Base-by-base conservation (phyloP, 2,888 invertebrate species). In the Microctonus brassicae region DNA sequence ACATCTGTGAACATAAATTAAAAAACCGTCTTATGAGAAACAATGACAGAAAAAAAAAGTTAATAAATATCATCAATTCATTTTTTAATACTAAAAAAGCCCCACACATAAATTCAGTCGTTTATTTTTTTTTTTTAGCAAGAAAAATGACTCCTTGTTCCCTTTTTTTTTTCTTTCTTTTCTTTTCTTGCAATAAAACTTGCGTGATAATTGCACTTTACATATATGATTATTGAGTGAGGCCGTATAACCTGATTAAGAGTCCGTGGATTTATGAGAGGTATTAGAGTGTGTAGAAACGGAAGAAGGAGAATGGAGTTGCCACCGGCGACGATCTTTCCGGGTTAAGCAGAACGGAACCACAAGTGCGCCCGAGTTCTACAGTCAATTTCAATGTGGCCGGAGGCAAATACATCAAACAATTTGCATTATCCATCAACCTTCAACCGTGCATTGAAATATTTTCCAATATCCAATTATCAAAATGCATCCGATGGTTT, bases 1-100 rank as follows among this genome's bases (percentile, higher is more conserved):
- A 96, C 94, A 83, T 93, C 95, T 91, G 91, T 64, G 7, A 29
- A 29, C 3, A 77, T 80, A 70, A 72, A 33, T 34, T 34, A 33
- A 17, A 33, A 53, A 55, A 52, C 17, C 36, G 7, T 47, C 24
- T 20, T 53, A 52, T 11, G 84, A 88, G 53, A 70, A 58, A 39
- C 24, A 17, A 53, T 57, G 58, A 60, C 13, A 60, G 20, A 65
- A 60, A 36, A 34, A n/a, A 36, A 36, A 29, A 57, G 6, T 33
- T 3, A 29, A 29, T 5, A 29, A 5, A 29, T 29, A 5, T 29
- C 29, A 29, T 29, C 3, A n/a, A n/a, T n/a, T n/a, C 7, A 20
- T 17, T 17, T n/a, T 17, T 20, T 1, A 47, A 17, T 20, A 47
- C 9, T 6, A 9, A 47, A 17, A 47, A 47, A 47, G n/a, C 4